Conservation (phyloP, 2,888 invertebrate genomes). For the Agrilus mali region DNA sequence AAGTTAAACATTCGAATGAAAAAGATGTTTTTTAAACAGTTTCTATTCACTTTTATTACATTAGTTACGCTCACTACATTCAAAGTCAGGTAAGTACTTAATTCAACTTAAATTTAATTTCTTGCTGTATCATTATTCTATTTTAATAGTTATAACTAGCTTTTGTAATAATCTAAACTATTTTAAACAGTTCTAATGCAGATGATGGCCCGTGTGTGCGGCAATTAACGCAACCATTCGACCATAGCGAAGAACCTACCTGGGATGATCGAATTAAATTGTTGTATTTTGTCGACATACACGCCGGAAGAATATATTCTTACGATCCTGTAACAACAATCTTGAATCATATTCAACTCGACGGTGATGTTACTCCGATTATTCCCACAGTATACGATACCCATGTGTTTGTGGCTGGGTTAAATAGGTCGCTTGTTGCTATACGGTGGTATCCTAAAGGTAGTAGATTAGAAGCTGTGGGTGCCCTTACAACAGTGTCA, state of each 20-base stretch:
- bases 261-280: constrained; percentile 33
- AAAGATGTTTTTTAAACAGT: no score
- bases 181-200: no score
- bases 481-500: constrained; percentile 33
- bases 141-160: no score
- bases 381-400: constrained; percentile 31
- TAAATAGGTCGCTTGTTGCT: constrained; percentile 31
- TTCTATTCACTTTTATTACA: no score
- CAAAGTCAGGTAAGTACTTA: no score
- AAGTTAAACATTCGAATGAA: no score
- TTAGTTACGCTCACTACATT: no score
- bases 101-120: no score
- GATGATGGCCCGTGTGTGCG: constrained; percentile 3
- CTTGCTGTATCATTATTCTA: no score
- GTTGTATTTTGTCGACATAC: constrained; percentile 40
- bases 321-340: constrained; percentile 28
- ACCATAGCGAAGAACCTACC: constrained; percentile 39
- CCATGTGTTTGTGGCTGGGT: constrained; percentile 32
- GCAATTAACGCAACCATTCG: constrained; percentile 17
- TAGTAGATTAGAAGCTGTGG: constrained; percentile 1
- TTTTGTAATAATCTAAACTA: no score
- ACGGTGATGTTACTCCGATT: constrained; percentile 30
- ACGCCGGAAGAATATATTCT: constrained; percentile 28
- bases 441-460: constrained; percentile 38
- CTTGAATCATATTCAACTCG: constrained; percentile 13